Evolutionary conservation across 1,140 invertebrate species (phyloP).

Genomic region (Steinernema khuongi): DNA sequence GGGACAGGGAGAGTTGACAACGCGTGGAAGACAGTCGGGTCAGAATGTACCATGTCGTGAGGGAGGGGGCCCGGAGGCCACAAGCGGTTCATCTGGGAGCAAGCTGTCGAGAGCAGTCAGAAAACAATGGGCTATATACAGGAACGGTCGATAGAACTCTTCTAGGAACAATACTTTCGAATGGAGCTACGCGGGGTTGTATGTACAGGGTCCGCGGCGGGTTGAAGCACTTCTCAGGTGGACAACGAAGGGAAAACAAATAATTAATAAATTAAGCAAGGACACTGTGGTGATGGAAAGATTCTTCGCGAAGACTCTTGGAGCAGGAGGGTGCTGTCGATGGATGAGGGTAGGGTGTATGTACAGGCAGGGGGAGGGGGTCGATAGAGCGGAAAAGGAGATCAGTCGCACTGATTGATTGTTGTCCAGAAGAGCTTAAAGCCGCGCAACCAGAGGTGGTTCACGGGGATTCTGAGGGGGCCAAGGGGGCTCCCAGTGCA

Average conservation of each 20-base stretch:
- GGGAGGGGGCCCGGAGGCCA: background rate
- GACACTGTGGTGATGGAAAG: constrained; percentile 12
- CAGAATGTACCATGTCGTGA: constrained; percentile 11
- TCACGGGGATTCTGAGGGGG: background rate
- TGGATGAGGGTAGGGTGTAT: background rate
- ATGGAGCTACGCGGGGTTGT: background rate
- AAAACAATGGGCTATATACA: background rate
- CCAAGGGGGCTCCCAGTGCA: background rate
- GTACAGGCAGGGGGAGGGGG: background rate
- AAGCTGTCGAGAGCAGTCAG: background rate
- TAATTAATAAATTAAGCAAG: constrained; percentile 3
- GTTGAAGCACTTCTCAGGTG: background rate
- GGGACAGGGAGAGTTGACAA: constrained; percentile 6
- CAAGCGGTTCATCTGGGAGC: background rate
- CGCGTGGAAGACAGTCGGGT: background rate
- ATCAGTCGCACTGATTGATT: constrained; percentile 6
- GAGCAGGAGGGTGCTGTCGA: background rate
- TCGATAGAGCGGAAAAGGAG: constrained; percentile 12
- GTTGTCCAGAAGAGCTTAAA: constrained; percentile 1
- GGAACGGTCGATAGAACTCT: constrained; percentile 13
- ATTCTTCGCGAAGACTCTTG: background rate
- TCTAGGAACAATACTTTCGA: background rate
- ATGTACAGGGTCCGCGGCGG: background rate
- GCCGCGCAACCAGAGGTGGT: background rate
- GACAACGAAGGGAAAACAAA: background rate